Evolutionary conservation across 2,113 vertebrate species (phyloP).

Genomic region (Xerus inauris): DNA sequence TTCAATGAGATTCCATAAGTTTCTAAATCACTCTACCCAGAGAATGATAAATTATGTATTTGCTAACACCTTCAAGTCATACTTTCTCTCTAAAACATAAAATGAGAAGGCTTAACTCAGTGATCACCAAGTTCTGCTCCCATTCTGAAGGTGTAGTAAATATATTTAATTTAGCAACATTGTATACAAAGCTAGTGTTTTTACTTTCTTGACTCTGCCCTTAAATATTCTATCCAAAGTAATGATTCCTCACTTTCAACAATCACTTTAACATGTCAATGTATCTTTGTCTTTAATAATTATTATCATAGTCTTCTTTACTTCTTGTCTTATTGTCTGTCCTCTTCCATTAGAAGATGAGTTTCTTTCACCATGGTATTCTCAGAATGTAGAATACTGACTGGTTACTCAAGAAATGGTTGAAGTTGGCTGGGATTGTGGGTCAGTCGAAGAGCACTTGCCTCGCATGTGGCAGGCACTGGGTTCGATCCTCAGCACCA

Average conservation of each 20-base stretch:
- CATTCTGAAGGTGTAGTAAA: slow-evolving; percentile 9
- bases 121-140: neutral
- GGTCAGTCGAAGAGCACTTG: too few relatives aligned
- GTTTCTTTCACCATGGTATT: neutral
- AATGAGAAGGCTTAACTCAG: neutral
- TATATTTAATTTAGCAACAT: neutral
- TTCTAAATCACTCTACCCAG: slow-evolving; percentile 1
- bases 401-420: neutral
- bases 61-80: neutral
- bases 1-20: neutral
- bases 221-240: slow-evolving; percentile 16
- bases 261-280: neutral
- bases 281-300: slow-evolving; percentile 27
- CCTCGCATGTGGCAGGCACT: too few relatives aligned
- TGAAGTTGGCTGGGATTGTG: neutral
- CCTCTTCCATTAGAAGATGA: neutral
- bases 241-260: neutral
- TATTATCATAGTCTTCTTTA: neutral
- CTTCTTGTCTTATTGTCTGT: slow-evolving; percentile 4
- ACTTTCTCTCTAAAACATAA: neutral
- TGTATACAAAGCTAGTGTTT: neutral
- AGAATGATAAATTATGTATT: slow-evolving; percentile 9
- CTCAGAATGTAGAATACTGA: slow-evolving; percentile 33
- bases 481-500: too few relatives aligned
- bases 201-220: slow-evolving; percentile 14